Conservation (phyloP, 1,140 invertebrate species). For the Campoletis sonorensis region DNA sequence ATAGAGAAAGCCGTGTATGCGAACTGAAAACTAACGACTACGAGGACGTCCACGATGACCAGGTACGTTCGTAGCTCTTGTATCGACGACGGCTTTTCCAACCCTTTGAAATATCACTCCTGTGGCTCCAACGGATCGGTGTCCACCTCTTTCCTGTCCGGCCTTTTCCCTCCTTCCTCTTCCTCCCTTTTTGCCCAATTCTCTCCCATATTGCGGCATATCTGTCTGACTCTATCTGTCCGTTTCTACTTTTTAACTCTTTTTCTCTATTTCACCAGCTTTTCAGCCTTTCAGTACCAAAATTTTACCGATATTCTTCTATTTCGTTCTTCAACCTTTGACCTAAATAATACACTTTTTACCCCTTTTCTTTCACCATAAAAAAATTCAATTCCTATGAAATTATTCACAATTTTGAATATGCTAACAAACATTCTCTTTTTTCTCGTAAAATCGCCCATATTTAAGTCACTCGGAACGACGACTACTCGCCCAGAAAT, state of each 20-base stretch:
- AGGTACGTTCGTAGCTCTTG: conserved; percentile 48
- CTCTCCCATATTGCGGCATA: not conserved
- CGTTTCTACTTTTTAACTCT: conserved; percentile 1
- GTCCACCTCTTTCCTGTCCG: conserved; percentile 25
- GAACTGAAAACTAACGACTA: not conserved
- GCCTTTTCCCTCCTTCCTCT: not conserved
- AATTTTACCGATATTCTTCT: not conserved
- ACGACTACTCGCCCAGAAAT: not conserved
- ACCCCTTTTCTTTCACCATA: no score
- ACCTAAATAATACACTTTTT: no score
- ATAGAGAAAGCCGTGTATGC: not conserved
- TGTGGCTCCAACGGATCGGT: not conserved
- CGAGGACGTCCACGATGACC: not conserved
- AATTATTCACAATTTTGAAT: not conserved
- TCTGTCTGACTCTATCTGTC: not conserved
- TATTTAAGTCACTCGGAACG: not conserved
- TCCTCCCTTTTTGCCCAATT: not conserved
- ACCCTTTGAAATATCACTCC: conserved; percentile 62
- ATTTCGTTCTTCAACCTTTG: not conserved
- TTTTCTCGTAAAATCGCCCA: not conserved
- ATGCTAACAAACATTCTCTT: not conserved
- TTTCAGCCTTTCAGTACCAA: not conserved
- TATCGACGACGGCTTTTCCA: conserved; percentile 60
- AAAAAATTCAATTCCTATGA: not conserved
- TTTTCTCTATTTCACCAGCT: not conserved